Base-by-base conservation (phyloP, 2,888 invertebrate species). In the Barypeithes pellucidus region DNA sequence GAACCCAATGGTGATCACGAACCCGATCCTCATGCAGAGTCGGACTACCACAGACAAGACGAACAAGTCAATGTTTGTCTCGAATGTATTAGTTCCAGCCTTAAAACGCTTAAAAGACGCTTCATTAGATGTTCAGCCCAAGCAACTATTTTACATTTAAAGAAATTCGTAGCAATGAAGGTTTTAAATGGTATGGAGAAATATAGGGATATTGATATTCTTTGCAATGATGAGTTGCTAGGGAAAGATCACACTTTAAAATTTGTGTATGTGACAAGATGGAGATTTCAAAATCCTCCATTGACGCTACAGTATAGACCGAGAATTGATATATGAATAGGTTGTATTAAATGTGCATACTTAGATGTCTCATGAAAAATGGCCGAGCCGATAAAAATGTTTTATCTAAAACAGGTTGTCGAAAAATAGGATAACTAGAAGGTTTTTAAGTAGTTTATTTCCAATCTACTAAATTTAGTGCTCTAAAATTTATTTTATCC, bases 201-300 rank as follows among this genome's bases (percentile, higher is more conserved):
- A 85, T 98, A 97, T 89, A 92, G 94, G 89, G 97, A 98, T 88
- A 95, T 99, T 87, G 99, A 99, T 88, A 96, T 99, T 83, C 89
- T 98, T 86, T 99, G 99, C 89, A 99, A 99, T 88, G 96, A 98
- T 85, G 99, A 99, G 88, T 88, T 99, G 78, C 88, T 99, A 85
- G 99, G 99, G 74, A 99, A 99, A 87, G 99, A 99, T 86, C 99
- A 99, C 85, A 99, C 99, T 61, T 89, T 99, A 79, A 98, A 99
- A 87, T 99, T 99, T 88, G 97, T 99, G 36, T 96, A 95, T 83
- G 96, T 98, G 50, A 99, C 99, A 33, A 90, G 98, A 83, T 99
- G 99, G 98, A 91, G 98, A 88, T 96, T 96, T 88, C 92, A 97
- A 76, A 95, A 96, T 85, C 95, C 96, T 61, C 96, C 96, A 1